phyloP scores from a whole-genome alignment of 2,888 invertebrate species.

The Shargacucullia verbasci region DNA sequence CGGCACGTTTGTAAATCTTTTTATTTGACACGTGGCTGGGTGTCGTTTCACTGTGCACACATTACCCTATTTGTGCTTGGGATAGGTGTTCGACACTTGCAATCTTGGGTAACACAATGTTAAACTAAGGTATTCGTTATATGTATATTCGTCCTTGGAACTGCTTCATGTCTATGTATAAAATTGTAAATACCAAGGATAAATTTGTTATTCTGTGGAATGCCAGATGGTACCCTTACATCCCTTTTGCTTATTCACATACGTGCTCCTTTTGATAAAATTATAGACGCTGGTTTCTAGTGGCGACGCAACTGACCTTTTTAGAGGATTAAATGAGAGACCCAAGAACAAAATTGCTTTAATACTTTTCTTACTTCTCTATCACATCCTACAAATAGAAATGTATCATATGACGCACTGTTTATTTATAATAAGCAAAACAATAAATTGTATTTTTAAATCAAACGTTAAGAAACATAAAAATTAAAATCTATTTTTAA shows the following conservation, averaged over 20 bases:
- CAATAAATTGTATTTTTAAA: no score
- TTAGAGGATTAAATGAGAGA: constrained; percentile 1
- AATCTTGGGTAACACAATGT: constrained; percentile 24
- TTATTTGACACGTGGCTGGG: constrained; percentile 58
- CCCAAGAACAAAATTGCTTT: constrained; percentile 10
- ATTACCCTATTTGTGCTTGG: constrained; percentile 52
- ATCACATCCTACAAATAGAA: no score
- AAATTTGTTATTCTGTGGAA: neutral
- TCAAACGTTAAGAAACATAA: no score
- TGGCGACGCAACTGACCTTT: neutral
- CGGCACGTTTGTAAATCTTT: constrained; percentile 61
- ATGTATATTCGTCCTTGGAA: neutral
- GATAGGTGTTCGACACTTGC: constrained; percentile 33
- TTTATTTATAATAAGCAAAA: no score
- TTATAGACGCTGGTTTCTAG: neutral
- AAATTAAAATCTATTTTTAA: no score
- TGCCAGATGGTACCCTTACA: neutral
- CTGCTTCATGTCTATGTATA: neutral
- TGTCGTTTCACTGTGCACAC: constrained; percentile 39
- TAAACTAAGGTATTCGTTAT: constrained; percentile 3
- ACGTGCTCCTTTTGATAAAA: neutral
- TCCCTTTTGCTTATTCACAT: neutral
- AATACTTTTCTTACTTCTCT: constrained; percentile 19
- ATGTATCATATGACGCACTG: no score
- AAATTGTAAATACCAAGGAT: no score